Percentiles rank a stretch among this genome's conserved stretches.
Evolutionary conservation across 2,888 invertebrate species (phyloP).

Genomic region (Euplexia lucipara): DNA sequence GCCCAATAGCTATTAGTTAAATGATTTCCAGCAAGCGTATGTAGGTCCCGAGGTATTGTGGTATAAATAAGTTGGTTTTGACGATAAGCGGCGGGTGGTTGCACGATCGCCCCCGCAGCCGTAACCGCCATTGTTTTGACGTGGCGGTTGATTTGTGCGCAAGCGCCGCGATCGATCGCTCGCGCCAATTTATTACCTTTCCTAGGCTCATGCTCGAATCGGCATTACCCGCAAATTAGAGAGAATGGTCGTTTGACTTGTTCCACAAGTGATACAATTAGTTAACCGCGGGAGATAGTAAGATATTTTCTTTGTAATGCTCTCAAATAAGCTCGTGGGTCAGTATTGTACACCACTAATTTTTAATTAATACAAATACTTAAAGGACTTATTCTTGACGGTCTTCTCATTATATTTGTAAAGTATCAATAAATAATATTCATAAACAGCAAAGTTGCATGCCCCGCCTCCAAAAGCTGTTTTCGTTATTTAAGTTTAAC

Average conservation of each 20-base stretch:
- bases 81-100: conserved; percentile 80
- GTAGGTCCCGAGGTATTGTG: conserved; percentile 65
- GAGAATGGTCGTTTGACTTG: conserved; percentile 80
- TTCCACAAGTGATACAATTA: conserved; percentile 72
- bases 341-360: background rate
- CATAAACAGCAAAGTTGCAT: too few relatives aligned
- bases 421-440: too few relatives aligned
- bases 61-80: conserved; percentile 73
- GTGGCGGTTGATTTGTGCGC: conserved; percentile 87
- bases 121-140: conserved; percentile 84
- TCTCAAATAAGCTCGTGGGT: conserved; percentile 23
- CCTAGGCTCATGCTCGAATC: conserved; percentile 74
- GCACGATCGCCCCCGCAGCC: conserved; percentile 86
- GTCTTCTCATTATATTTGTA: too few relatives aligned
- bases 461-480: too few relatives aligned
- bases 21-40: conserved; percentile 64
- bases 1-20: conserved; percentile 59
- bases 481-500: too few relatives aligned
- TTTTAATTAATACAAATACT: too few relatives aligned
- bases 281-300: conserved; percentile 49
- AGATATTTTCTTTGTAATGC: conserved; percentile 35
- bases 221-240: conserved; percentile 80
- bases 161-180: conserved; percentile 82
- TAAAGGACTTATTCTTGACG: too few relatives aligned
- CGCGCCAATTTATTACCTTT: conserved; percentile 85